Conservation (phyloP, 2,888 invertebrate species). For the Pollenia amentaria region DNA sequence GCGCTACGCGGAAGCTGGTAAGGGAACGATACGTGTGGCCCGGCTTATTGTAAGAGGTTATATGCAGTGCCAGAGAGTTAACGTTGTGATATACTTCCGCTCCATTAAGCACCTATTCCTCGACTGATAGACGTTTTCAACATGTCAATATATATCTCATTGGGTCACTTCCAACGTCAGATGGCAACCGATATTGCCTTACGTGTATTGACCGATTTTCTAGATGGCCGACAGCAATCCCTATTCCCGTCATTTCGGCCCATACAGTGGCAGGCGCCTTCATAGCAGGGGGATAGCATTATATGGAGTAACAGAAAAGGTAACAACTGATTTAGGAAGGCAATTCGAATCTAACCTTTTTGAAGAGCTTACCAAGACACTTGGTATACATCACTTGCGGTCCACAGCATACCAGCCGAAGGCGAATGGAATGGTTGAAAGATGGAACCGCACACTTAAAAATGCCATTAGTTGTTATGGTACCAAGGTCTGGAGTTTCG, state of each 20-base stretch:
- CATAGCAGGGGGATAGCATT: conserved; percentile 50
- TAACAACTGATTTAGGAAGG: conserved; percentile 29
- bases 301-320: conserved; percentile 30
- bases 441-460: conserved; percentile 27
- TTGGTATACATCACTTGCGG: background rate
- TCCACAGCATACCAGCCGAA: conserved; percentile 10
- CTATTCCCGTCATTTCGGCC: no score
- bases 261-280: conserved; percentile 49
- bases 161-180: background rate
- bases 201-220: conserved; percentile 50
- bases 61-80: no score
- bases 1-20: conserved; percentile 52
- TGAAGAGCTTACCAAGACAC: no score
- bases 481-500: conserved; percentile 64
- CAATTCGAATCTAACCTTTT: conserved; percentile 62
- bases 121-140: no score
- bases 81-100: no score
- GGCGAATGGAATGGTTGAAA: conserved; percentile 37
- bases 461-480: conserved; percentile 17
- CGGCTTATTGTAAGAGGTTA: no score
- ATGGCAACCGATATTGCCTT: conserved; percentile 41
- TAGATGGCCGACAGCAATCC: conserved; percentile 56
- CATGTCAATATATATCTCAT: no score
- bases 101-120: no score
- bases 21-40: no score